These are phyloP conservation scores for Caenorhabditis remanei DNA, from an alignment of 1,140 invertebrate genomes.

Conservation along the genomic window DNA sequence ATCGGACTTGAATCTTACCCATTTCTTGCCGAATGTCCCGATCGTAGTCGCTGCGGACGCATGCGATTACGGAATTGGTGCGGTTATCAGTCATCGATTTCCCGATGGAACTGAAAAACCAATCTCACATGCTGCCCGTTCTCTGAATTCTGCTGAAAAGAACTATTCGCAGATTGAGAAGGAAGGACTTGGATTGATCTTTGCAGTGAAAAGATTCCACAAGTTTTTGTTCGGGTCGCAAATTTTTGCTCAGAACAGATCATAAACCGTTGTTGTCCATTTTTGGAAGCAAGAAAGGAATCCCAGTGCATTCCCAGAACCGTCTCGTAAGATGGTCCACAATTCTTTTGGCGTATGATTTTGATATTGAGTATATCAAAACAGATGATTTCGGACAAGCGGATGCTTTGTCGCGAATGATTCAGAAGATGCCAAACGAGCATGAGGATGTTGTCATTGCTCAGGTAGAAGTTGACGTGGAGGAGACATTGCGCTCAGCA, in stretches of 20 bases:
- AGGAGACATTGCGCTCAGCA: neutral
- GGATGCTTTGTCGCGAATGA: slow-evolving; percentile 68
- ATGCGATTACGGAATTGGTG: slow-evolving; percentile 71
- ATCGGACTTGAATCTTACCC: slow-evolving; percentile 66
- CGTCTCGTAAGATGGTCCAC: slow-evolving; percentile 69
- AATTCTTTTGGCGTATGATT: slow-evolving; percentile 69
- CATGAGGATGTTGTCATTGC: slow-evolving; percentile 66
- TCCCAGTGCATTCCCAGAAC: slow-evolving; percentile 70
- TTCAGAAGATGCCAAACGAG: slow-evolving; percentile 12
- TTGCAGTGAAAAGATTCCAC: slow-evolving; percentile 80
- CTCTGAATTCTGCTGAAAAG: slow-evolving; percentile 78
- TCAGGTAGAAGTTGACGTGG: slow-evolving; percentile 36
- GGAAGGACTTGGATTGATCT: slow-evolving; percentile 81
- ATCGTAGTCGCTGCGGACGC: slow-evolving; percentile 72
- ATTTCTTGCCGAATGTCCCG: slow-evolving; percentile 67
- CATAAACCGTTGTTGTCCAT: slow-evolving; percentile 80
- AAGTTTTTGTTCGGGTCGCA: slow-evolving; percentile 79
- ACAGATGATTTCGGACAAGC: slow-evolving; percentile 71
- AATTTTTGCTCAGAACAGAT: slow-evolving; percentile 80
- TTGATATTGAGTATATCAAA: slow-evolving; percentile 67
- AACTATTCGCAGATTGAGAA: slow-evolving; percentile 81
- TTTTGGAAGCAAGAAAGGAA: slow-evolving; percentile 78
- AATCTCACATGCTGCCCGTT: slow-evolving; percentile 78
- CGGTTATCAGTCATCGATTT: slow-evolving; percentile 67
- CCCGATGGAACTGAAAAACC: slow-evolving; percentile 67